Conservation (phyloP, 2,888 invertebrate species). For the Dynastes hyllus region DNA sequence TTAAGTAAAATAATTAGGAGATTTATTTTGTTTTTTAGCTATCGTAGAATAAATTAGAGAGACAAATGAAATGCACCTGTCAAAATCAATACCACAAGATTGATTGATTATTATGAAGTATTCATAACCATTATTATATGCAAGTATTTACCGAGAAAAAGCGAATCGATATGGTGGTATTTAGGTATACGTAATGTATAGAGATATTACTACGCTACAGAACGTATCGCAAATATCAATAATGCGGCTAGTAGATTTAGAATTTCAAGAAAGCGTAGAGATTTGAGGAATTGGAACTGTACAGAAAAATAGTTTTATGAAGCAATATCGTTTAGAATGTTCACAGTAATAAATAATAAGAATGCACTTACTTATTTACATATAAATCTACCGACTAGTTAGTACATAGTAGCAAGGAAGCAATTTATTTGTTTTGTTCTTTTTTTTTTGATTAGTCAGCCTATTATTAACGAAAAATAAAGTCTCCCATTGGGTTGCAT, state of each 20-base stretch:
- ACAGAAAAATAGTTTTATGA: too few relatives aligned
- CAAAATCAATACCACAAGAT: slow-evolving; percentile 1
- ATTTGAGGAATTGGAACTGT: too few relatives aligned
- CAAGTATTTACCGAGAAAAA: slow-evolving; percentile 34
- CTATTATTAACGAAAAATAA: slow-evolving; percentile 21
- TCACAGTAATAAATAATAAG: too few relatives aligned
- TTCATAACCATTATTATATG: slow-evolving; percentile 29
- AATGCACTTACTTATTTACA: too few relatives aligned
- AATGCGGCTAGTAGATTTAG: neutral
- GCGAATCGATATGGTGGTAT: slow-evolving; percentile 22
- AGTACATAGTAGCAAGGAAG: neutral
- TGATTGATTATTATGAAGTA: slow-evolving; percentile 8
- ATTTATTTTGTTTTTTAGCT: too few relatives aligned
- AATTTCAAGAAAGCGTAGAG: too few relatives aligned
- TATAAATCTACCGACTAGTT: too few relatives aligned
- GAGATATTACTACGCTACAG: neutral
- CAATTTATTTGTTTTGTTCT: slow-evolving; percentile 1
- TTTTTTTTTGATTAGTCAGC: slow-evolving; percentile 23
- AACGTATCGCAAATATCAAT: neutral
- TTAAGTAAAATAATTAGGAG: too few relatives aligned
- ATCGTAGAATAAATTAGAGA: neutral
- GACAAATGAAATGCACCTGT: slow-evolving; percentile 10
- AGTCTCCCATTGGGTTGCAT: slow-evolving; percentile 7
- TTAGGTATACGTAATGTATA: neutral
- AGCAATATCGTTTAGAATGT: too few relatives aligned